Percentiles rank a stretch among this genome's conserved stretches.
phyloP scores from a whole-genome alignment of 2,888 invertebrate species.

The Tetramorium bicarinatum region DNA sequence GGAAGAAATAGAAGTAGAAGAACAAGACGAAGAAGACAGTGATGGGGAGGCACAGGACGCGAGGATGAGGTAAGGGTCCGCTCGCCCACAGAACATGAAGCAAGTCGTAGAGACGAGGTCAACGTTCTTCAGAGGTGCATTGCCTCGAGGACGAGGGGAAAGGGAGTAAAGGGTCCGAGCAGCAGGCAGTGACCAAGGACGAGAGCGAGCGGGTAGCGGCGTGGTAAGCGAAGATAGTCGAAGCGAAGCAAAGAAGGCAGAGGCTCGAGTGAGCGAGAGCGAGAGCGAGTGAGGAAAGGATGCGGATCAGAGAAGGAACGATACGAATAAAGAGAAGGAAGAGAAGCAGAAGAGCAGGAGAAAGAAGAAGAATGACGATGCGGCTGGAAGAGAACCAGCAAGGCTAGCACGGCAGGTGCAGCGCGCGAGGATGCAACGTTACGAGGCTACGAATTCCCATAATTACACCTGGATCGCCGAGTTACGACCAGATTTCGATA shows the following conservation, averaged over 20 bases:
- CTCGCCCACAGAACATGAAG: slow-evolving; percentile 68
- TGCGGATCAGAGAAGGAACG: slow-evolving; percentile 4
- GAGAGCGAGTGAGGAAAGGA: slow-evolving; percentile 38
- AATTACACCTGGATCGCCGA: slow-evolving; percentile 77
- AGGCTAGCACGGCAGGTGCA: slow-evolving; percentile 82
- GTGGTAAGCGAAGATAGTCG: slow-evolving; percentile 61
- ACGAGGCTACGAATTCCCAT: slow-evolving; percentile 80
- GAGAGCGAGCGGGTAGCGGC: slow-evolving; percentile 58
- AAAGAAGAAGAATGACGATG: slow-evolving; percentile 75
- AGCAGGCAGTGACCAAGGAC: slow-evolving; percentile 61
- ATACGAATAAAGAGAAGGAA: slow-evolving; percentile 21
- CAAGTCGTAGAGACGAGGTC: slow-evolving; percentile 77
- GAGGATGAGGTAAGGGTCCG: slow-evolving; percentile 59
- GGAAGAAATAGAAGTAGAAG: slow-evolving; percentile 67
- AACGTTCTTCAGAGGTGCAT: slow-evolving; percentile 84
- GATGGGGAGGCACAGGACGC: slow-evolving; percentile 35
- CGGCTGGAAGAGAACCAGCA: slow-evolving; percentile 77
- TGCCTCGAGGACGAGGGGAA: slow-evolving; percentile 80
- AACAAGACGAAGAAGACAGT: slow-evolving; percentile 51
- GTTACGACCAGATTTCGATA: slow-evolving; percentile 72
- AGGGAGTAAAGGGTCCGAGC: slow-evolving; percentile 54
- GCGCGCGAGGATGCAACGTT: slow-evolving; percentile 73
- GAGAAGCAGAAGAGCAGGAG: slow-evolving; percentile 47
- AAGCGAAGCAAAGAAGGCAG: slow-evolving; percentile 60
- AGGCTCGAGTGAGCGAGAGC: slow-evolving; percentile 24